Evolutionary conservation across 2,797 vertebrate genomes (phyloP), one percentile per base, ranked within the genome.

Genomic region (Heteromormyrus szaboi): DNA sequence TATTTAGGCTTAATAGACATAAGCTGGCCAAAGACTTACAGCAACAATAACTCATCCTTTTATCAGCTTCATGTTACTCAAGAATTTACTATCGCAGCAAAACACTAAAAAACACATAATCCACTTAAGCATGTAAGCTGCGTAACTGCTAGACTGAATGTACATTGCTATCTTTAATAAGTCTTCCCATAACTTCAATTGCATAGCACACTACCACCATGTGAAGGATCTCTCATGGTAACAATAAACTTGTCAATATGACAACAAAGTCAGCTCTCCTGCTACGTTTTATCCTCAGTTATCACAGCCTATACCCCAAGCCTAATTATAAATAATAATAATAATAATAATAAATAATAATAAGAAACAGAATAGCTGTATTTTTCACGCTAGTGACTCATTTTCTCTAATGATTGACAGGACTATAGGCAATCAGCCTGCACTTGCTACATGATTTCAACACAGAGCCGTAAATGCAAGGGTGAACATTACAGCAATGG

Each of bases 1-100:
- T 76, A 41, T 37, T 76, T 17, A 76, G 33, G 22, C 33, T 41
- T 76, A 33, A 76, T 41, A 81, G 87, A 81, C 37, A 88, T 84
- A 90, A 17, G 54, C 25, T 76, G 85, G 65, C 65, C 41, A 51
- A 41, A 59, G 76, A 25, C 88, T 89, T 76, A 53, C 84, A 76
- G 81, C 37, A 59, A 85, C 14, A 44, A 17, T 17, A 76, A 41
- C 68, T 85, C 37, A 72, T 87, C 59, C 2, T 33, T 87, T 88
- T 88, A 86, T 89, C 62, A 88, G 84, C 56, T 88, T 11, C 41
- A 33, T 48, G 44, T 46, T 53, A 72, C 4, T 89, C 9, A 54
- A 86, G 25, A 19, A 44, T 79, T 72, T 56, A 56, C 65, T 25
- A 53, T 86, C 33, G 2, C 14, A 68, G 29, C 4, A 83, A 88